A percentile compares a stretch with the other conserved stretches of the same genome.
Conservation (phyloP, 2,113 vertebrate species). For the Sander vitreus region DNA sequence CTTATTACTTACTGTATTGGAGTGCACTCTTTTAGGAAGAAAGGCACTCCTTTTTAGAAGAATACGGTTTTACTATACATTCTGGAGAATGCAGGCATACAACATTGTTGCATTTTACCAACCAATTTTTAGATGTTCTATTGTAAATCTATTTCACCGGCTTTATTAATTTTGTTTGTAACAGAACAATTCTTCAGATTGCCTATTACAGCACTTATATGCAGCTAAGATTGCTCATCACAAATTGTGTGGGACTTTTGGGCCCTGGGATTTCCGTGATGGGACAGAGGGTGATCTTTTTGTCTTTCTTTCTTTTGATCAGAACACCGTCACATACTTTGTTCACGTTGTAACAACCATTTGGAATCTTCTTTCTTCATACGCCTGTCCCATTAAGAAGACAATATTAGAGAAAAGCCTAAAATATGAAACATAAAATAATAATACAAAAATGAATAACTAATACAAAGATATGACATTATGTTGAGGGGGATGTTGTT, state of each 20-base stretch:
- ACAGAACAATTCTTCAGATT: background rate
- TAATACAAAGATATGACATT: too few relatives aligned
- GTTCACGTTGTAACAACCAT: background rate
- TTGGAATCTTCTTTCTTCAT: background rate
- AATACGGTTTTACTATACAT: background rate
- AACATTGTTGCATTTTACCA: background rate
- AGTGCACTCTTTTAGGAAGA: background rate
- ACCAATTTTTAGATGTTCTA: background rate
- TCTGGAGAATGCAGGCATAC: background rate
- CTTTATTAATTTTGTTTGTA: background rate
- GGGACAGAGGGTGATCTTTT: background rate
- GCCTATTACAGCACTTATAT: background rate
- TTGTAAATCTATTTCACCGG: background rate
- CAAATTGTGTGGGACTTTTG: slow-evolving; percentile 20
- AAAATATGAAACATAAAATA: too few relatives aligned
- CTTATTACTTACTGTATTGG: background rate
- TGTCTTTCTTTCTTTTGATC: background rate
- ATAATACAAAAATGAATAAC: too few relatives aligned
- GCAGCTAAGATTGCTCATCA: slow-evolving; percentile 28
- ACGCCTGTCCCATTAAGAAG: background rate
- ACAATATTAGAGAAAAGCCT: too few relatives aligned
- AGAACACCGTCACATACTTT: background rate
- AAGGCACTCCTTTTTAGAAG: background rate
- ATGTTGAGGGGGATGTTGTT: too few relatives aligned
- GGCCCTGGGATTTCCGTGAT: background rate